Evolutionary conservation across 2,888 invertebrate genomes (phyloP), one percentile per base, ranked within the genome.

Genomic region (Heteromurus nitidus): DNA sequence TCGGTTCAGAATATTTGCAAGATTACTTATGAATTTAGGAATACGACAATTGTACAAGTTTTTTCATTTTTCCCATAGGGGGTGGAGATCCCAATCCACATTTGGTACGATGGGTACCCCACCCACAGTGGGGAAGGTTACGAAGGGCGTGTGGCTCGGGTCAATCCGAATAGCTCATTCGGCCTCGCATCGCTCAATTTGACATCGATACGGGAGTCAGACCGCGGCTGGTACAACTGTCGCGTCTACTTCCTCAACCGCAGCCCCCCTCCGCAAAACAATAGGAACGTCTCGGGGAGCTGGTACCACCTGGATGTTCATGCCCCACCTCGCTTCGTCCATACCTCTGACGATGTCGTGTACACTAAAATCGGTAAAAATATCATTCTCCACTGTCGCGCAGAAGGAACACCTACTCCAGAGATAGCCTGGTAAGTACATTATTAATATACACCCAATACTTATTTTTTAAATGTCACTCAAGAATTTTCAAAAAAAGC

Each of bases 221-320:
- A 98, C 91, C 95, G 95, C 90, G 98, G 98, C 90, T 98, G 98
- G 98, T 98, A 96, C 92, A 95, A 96, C 92, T 96, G 96, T 91
- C 92, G 92, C 88, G 96, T 98, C 91, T 95, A 96, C 90, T 97
- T 97, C 92, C 94, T 97, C 91, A 96, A 97, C 91, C 94, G 97
- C 88, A 95, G 95, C 88, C 96, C 96, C 88, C 96, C 95, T 90
- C 94, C 94, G 90, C 93, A 94, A 92, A 96, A 95, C 91, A 96
- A 95, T 91, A 87, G 85, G 82, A 88, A 88, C 77, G 87, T 87
- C 68, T 90, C 90, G 87, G 97, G 98, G 89, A 97, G 97, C 89
- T 98, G 97, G 97, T 97, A 98, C 91, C 97, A 98, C 91, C 93
- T 98, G 90, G 96, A 97, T 91, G 97, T 98, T 89, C 96, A 97